Conservation (phyloP, 2,888 invertebrate genomes). For the Sinhomidia bicolor region DNA sequence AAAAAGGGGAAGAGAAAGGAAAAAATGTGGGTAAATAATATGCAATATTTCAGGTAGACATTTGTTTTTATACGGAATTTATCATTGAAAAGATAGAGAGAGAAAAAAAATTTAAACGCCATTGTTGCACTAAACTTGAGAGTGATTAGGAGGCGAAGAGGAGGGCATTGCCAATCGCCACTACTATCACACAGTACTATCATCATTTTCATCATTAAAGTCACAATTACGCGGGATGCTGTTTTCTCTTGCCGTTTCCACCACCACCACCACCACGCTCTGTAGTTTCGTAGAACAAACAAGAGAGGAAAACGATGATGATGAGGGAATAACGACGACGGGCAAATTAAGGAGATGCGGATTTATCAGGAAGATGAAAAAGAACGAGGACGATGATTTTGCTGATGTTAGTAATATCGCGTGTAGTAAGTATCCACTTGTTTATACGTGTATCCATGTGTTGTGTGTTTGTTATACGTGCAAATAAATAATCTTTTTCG, state of each 20-base stretch:
- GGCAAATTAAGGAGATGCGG: constrained; percentile 67
- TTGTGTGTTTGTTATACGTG: too few relatives aligned
- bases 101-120: too few relatives aligned
- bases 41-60: not conserved
- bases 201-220: constrained; percentile 51
- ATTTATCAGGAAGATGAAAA: constrained; percentile 59
- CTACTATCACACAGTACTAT: not conserved
- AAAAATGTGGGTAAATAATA: constrained; percentile 20
- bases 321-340: constrained; percentile 1
- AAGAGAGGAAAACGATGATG: not conserved
- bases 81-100: too few relatives aligned
- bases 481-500: too few relatives aligned
- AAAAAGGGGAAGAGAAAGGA: not conserved
- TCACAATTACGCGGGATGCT: constrained; percentile 57
- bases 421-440: not conserved
- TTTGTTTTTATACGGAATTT: not conserved
- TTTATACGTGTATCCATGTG: too few relatives aligned
- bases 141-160: not conserved
- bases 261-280: not conserved
- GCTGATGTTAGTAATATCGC: not conserved
- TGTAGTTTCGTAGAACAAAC: constrained; percentile 10
- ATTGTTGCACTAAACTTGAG: not conserved
- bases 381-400: not conserved
- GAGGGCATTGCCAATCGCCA: constrained; percentile 28
- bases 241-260: constrained; percentile 28